These are phyloP conservation scores for Gopherus flavomarginatus DNA, from an alignment of 2,113 vertebrate genomes.

Conservation along the genomic window DNA sequence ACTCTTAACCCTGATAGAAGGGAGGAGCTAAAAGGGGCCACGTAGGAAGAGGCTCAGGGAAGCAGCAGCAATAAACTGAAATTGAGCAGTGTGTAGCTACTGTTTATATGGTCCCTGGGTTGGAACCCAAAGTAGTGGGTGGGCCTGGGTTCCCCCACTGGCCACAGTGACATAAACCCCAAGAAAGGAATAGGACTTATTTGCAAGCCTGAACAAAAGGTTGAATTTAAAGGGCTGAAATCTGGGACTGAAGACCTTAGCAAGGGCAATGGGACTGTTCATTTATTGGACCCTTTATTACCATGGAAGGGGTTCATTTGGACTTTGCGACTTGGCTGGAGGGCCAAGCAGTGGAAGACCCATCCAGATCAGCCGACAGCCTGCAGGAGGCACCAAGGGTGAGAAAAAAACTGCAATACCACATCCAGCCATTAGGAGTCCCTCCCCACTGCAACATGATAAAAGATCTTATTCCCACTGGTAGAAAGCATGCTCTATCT, in stretches of 20 bases:
- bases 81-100: background rate
- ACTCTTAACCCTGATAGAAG: background rate
- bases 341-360: background rate
- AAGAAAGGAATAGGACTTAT: no score
- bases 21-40: background rate
- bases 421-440: background rate
- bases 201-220: background rate
- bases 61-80: background rate
- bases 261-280: background rate
- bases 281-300: background rate
- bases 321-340: background rate
- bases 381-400: background rate
- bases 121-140: background rate
- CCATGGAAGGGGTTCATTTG: background rate
- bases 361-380: background rate
- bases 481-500: background rate
- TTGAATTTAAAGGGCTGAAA: background rate
- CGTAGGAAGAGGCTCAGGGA: background rate
- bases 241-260: background rate
- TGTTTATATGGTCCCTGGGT: no score
- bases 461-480: background rate
- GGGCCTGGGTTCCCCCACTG: background rate
- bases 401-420: background rate
- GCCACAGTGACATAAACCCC: background rate
- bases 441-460: background rate